A percentile compares a stretch with the other conserved stretches of the same genome.
These are phyloP conservation scores for Athrips mouffetella DNA, from an alignment of 2,888 invertebrate genomes.

Conservation along the genomic window DNA sequence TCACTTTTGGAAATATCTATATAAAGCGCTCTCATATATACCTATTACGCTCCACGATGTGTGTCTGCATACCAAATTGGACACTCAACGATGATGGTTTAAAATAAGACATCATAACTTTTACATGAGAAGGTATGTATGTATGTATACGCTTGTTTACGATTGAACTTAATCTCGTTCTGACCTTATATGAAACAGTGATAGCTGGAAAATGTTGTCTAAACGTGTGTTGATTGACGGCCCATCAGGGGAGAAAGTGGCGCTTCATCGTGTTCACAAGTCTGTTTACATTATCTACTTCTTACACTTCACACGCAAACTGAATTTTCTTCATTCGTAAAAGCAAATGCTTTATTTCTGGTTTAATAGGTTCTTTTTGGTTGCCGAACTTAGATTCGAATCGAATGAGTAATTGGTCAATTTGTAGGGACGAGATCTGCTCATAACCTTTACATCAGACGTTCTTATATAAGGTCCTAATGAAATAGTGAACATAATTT, in stretches of 20 bases:
- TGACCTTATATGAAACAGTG: conserved; percentile 41
- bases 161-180: conserved; percentile 18
- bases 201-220: conserved; percentile 65
- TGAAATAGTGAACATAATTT: too few relatives aligned
- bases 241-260: conserved; percentile 69
- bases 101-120: not conserved
- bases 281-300: conserved; percentile 55
- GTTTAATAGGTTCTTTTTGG: not conserved
- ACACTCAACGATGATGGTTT: not conserved
- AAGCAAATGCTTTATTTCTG: conserved; percentile 15
- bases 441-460: too few relatives aligned
- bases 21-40: too few relatives aligned
- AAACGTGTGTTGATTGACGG: conserved; percentile 65
- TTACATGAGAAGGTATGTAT: not conserved
- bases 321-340: conserved; percentile 39
- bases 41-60: too few relatives aligned
- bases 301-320: conserved; percentile 28
- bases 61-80: too few relatives aligned
- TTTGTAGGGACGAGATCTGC: not conserved
- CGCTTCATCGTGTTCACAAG: conserved; percentile 60
- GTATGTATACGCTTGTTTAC: not conserved
- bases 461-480: too few relatives aligned
- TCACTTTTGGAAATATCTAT: too few relatives aligned
- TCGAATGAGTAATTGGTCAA: not conserved
- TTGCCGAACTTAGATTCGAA: not conserved